These are phyloP conservation scores for Anniella stebbinsi DNA, from an alignment of 2,797 vertebrate species.

Conservation along the genomic window DNA sequence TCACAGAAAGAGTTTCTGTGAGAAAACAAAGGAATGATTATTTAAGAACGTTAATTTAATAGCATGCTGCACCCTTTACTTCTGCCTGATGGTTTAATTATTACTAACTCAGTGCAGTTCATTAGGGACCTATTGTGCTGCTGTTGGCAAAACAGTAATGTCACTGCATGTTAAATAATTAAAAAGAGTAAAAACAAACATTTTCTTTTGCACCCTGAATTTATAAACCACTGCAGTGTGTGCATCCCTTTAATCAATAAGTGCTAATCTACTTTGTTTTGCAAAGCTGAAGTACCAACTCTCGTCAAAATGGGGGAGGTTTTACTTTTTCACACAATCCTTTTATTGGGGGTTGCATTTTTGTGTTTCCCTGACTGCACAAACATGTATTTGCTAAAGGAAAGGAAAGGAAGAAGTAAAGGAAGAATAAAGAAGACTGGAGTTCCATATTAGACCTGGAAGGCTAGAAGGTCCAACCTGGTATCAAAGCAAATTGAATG, in stretches of 20 bases:
- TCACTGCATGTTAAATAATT: slow-evolving; percentile 82
- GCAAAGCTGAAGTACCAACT: slow-evolving; percentile 50
- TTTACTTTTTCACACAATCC: slow-evolving; percentile 34
- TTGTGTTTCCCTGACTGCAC: not conserved
- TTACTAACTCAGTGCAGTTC: slow-evolving; percentile 79
- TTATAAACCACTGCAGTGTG: slow-evolving; percentile 75
- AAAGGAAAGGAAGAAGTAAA: not conserved
- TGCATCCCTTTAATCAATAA: slow-evolving; percentile 80
- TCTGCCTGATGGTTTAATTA: slow-evolving; percentile 78
- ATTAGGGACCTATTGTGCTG: slow-evolving; percentile 83
- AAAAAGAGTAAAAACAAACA: slow-evolving; percentile 85
- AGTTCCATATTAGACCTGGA: not conserved
- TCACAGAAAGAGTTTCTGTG: slow-evolving; percentile 53
- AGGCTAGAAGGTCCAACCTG: not conserved
- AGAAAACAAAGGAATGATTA: slow-evolving; percentile 66
- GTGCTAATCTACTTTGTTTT: slow-evolving; percentile 66
- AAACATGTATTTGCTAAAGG: not conserved
- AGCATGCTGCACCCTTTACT: slow-evolving; percentile 74
- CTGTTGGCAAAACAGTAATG: slow-evolving; percentile 84
- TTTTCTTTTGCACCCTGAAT: slow-evolving; percentile 77
- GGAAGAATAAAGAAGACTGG: not conserved
- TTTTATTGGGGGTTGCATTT: not conserved
- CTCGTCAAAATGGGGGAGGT: slow-evolving; percentile 38
- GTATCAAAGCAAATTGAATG: not conserved
- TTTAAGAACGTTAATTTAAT: slow-evolving; percentile 76